Percentiles rank a stretch among this genome's conserved stretches.
Conservation (phyloP, 1,140 invertebrate genomes). For the Anthonomus grandis region DNA sequence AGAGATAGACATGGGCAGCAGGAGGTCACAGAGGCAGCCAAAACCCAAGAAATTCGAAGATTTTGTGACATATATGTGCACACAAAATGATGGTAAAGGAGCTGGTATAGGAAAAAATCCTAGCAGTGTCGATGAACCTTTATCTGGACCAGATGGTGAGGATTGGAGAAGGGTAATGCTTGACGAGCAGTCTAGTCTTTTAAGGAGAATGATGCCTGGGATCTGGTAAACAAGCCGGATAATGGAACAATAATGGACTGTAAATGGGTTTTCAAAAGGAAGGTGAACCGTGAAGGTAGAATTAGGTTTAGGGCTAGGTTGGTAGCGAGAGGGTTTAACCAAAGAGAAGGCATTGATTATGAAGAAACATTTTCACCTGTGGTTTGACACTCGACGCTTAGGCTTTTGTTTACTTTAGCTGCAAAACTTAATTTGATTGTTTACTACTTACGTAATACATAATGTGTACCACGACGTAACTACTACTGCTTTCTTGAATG, state of each 20-base stretch:
- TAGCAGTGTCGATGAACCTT: slow-evolving; percentile 28
- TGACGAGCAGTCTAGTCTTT: slow-evolving; percentile 38
- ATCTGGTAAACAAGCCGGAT: slow-evolving; percentile 36
- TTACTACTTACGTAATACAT: slow-evolving; percentile 41
- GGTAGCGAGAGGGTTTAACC: too few species aligned
- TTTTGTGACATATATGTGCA: slow-evolving; percentile 19
- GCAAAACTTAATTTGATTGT: slow-evolving; percentile 33
- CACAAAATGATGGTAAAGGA: too few species aligned
- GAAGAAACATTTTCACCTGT: slow-evolving; percentile 31
- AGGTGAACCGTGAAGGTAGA: slow-evolving; percentile 33
- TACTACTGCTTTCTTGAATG: slow-evolving; percentile 49
- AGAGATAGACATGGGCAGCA: background rate
- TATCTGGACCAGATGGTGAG: slow-evolving; percentile 30
- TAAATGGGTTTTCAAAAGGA: slow-evolving; percentile 45
- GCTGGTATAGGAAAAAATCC: too few species aligned
- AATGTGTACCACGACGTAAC: too few species aligned
- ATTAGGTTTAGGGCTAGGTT: slow-evolving; percentile 35
- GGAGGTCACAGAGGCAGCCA: slow-evolving; percentile 18
- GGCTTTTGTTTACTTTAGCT: slow-evolving; percentile 34
- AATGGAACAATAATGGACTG: slow-evolving; percentile 42
- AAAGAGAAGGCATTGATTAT: slow-evolving; percentile 21
- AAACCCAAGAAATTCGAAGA: slow-evolving; percentile 29
- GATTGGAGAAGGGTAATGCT: slow-evolving; percentile 39
- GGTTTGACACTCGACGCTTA: slow-evolving; percentile 30
- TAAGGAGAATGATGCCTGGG: slow-evolving; percentile 43